Conservation (phyloP, 2,888 invertebrate species). For the Andrena haemorrhoa region DNA sequence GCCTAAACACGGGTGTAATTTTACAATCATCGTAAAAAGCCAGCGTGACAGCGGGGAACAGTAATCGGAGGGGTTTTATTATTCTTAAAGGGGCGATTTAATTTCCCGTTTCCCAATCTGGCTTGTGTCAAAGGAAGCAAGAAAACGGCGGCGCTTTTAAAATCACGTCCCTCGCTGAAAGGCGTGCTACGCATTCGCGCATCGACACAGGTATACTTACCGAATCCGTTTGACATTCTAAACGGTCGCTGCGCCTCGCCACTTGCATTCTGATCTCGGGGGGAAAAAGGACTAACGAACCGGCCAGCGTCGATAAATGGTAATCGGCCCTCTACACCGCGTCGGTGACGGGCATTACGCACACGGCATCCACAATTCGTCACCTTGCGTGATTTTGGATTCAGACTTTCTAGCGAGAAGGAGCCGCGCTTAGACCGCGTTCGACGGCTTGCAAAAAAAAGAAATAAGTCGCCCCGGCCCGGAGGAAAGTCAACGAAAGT, state of each 20-base stretch:
- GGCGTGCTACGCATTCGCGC: constrained; percentile 60
- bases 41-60: background rate
- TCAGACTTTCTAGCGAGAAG: constrained; percentile 74
- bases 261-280: constrained; percentile 66
- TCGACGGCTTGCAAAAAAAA: constrained; percentile 46
- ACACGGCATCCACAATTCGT: constrained; percentile 63
- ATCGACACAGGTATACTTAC: constrained; percentile 31
- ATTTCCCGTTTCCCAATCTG: constrained; percentile 48
- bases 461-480: constrained; percentile 45
- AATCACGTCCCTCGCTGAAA: constrained; percentile 52
- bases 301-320: constrained; percentile 62
- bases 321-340: constrained; percentile 42
- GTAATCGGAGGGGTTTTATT: constrained; percentile 6
- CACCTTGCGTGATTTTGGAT: constrained; percentile 58
- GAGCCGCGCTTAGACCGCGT: constrained; percentile 47
- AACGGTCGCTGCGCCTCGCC: constrained; percentile 31
- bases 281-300: constrained; percentile 64
- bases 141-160: constrained; percentile 47
- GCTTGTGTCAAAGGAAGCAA: constrained; percentile 23
- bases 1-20: constrained; percentile 30
- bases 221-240: constrained; percentile 66
- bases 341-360: constrained; percentile 59
- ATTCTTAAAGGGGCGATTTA: constrained; percentile 32
- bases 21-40: constrained; percentile 2
- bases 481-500: constrained; percentile 79